These are phyloP conservation scores for Penaeus monodon DNA, from an alignment of 2,888 invertebrate genomes.

Conservation along the genomic window DNA sequence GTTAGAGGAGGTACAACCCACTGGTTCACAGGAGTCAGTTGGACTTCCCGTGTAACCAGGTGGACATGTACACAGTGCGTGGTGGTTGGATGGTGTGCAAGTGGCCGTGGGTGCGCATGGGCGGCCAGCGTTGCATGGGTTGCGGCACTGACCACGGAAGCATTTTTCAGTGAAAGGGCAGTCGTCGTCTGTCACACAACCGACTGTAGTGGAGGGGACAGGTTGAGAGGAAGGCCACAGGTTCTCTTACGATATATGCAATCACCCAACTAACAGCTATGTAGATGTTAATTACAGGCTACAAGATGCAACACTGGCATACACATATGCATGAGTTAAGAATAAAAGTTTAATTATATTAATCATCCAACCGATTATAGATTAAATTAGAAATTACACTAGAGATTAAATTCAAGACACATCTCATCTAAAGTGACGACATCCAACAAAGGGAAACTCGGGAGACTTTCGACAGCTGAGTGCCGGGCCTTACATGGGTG, in stretches of 20 bases:
- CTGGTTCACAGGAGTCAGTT: slow-evolving; percentile 73
- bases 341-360: background rate
- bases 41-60: slow-evolving; percentile 83
- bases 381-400: slow-evolving; percentile 33
- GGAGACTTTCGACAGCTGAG: slow-evolving; percentile 80
- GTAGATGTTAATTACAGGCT: slow-evolving; percentile 63
- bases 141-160: slow-evolving; percentile 71
- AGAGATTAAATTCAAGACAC: slow-evolving; percentile 66
- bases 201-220: slow-evolving; percentile 70
- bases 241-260: slow-evolving; percentile 71
- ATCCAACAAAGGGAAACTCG: slow-evolving; percentile 76
- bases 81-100: slow-evolving; percentile 82
- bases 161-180: slow-evolving; percentile 83
- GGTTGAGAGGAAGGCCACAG: slow-evolving; percentile 77
- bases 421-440: slow-evolving; percentile 70
- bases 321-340: slow-evolving; percentile 4
- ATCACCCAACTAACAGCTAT: slow-evolving; percentile 65
- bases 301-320: slow-evolving; percentile 13
- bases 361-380: background rate
- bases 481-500: slow-evolving; percentile 79
- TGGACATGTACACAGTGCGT: slow-evolving; percentile 81
- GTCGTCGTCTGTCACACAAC: slow-evolving; percentile 81
- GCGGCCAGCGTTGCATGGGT: slow-evolving; percentile 74
- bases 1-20: slow-evolving; percentile 67
- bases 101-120: slow-evolving; percentile 77